These are phyloP conservation scores for Tubiluchus corallicola DNA, from an alignment of 2,888 invertebrate species.

Conservation along the genomic window DNA sequence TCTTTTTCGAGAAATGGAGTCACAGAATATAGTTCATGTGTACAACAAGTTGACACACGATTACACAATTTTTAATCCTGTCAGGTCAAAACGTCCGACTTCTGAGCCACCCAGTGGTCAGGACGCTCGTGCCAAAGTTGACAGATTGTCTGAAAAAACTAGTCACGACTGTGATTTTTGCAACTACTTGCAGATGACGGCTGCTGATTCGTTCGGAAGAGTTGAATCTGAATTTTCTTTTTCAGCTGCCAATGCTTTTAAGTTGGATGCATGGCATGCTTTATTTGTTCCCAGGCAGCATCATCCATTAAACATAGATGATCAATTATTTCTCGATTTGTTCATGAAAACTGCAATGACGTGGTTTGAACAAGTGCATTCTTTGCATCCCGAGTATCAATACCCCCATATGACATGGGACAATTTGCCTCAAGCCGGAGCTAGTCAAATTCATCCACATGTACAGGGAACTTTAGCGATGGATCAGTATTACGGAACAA, in stretches of 20 bases:
- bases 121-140: conserved; percentile 15
- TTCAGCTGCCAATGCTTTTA: conserved; percentile 31
- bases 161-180: conserved; percentile 28
- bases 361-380: conserved; percentile 27
- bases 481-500: conserved; percentile 26
- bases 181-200: conserved; percentile 23
- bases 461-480: conserved; percentile 27
- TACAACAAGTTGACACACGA: neutral
- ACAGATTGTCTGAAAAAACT: conserved; percentile 19
- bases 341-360: conserved; percentile 21
- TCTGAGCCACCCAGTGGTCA: too few relatives aligned
- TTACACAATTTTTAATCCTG: neutral
- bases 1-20: neutral
- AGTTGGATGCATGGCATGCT: conserved; percentile 30
- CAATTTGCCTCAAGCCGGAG: conserved; percentile 30
- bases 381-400: conserved; percentile 17
- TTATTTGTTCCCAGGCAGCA: conserved; percentile 27
- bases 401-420: conserved; percentile 31
- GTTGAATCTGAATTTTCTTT: conserved; percentile 25
- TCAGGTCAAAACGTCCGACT: neutral
- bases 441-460: conserved; percentile 34
- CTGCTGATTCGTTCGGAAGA: conserved; percentile 30
- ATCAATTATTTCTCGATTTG: conserved; percentile 23
- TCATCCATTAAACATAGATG: conserved; percentile 26
- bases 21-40: neutral